These are phyloP conservation scores for Rhabdornis inornatus DNA, from an alignment of 2,113 vertebrate species.

Conservation along the genomic window DNA sequence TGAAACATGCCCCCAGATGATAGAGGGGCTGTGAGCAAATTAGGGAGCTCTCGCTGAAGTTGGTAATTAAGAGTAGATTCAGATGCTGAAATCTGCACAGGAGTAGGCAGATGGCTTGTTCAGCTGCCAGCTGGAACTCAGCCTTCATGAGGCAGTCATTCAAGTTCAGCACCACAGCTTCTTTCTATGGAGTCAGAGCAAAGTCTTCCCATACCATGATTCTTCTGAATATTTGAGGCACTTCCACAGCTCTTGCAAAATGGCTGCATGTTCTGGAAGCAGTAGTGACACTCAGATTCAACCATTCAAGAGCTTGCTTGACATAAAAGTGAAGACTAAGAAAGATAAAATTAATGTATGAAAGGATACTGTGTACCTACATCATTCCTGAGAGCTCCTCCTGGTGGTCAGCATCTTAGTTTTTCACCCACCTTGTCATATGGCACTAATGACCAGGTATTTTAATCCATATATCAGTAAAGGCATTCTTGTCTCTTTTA, in stretches of 20 bases:
- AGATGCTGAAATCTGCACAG: constrained; percentile 45
- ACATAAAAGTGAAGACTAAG: not conserved
- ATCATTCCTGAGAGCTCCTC: not conserved
- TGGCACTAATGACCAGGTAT: not conserved
- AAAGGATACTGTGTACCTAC: not conserved
- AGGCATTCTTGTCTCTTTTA: not conserved
- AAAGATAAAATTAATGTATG: not conserved
- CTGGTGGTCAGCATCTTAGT: not conserved
- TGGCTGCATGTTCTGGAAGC: not conserved
- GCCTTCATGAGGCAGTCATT: constrained; percentile 14
- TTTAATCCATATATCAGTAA: not conserved
- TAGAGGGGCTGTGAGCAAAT: constrained; percentile 35
- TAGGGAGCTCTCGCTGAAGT: constrained; percentile 53
- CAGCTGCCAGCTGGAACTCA: constrained; percentile 55
- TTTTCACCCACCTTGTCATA: not conserved
- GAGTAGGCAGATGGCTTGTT: constrained; percentile 42
- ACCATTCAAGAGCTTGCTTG: not conserved
- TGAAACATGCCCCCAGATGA: constrained; percentile 47
- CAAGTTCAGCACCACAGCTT: constrained; percentile 1
- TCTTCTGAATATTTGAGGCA: not conserved
- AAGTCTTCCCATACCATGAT: not conserved
- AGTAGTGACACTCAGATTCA: not conserved
- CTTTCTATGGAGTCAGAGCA: not conserved
- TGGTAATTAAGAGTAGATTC: constrained; percentile 62
- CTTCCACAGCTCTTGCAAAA: not conserved